A percentile compares a stretch with the other conserved stretches of the same genome.
phyloP scores from a whole-genome alignment of 2,888 invertebrate species.

The Amblyjoppa proteus region DNA sequence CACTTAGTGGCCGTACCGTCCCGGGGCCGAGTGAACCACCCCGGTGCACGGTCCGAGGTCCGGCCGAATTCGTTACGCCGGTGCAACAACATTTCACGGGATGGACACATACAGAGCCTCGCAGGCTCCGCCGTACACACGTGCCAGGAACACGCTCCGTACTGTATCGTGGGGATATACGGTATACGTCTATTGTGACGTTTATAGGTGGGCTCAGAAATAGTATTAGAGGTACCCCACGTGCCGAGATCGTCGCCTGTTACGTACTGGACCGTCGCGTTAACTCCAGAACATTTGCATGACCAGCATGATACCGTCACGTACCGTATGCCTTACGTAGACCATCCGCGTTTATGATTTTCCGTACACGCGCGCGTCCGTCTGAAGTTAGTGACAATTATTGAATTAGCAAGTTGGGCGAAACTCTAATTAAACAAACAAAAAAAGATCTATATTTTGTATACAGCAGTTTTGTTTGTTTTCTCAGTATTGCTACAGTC shows the following conservation, averaged over 20 bases:
- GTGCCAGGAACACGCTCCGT: neutral
- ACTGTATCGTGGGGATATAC: neutral
- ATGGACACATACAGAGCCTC: neutral
- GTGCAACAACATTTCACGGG: conserved; percentile 48
- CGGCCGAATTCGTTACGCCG: conserved; percentile 62
- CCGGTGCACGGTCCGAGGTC: conserved; percentile 10
- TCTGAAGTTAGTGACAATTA: neutral
- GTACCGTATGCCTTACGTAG: neutral
- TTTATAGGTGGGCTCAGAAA: conserved; percentile 7
- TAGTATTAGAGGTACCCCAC: conserved; percentile 19
- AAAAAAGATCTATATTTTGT: neutral
- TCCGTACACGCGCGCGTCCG: neutral
- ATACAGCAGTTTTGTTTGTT: too few species aligned
- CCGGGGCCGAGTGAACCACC: conserved; percentile 3
- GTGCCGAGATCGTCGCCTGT: conserved; percentile 19
- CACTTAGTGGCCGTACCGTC: conserved; percentile 66
- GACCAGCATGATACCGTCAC: conserved; percentile 3
- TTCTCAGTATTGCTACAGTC: too few species aligned
- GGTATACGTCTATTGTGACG: conserved; percentile 1
- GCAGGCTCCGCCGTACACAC: conserved; percentile 3
- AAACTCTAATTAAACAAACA: neutral
- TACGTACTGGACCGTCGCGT: conserved; percentile 41
- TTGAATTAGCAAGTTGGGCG: neutral
- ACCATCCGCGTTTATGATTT: neutral
- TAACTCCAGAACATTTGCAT: conserved; percentile 28